Percentiles rank a stretch among this genome's conserved stretches.
Conservation (phyloP, 2,113 vertebrate species). For the Cathartes aura region DNA sequence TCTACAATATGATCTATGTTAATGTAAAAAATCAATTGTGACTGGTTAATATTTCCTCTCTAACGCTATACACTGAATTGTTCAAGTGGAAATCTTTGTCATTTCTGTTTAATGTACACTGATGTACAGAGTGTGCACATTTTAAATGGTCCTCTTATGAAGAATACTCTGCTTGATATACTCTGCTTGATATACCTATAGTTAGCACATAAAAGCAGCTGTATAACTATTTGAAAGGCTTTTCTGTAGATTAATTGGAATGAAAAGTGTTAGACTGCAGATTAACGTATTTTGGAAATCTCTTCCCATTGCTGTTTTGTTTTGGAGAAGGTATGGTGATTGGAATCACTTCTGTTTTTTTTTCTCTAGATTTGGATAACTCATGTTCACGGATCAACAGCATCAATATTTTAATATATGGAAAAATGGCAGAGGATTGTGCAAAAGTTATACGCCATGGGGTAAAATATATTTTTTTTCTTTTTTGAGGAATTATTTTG, state of each 20-base stretch:
- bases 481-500: background rate
- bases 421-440: conserved; percentile 74
- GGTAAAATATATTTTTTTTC: conserved; percentile 40
- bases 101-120: background rate
- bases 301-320: background rate
- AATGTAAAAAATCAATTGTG: background rate
- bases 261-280: background rate
- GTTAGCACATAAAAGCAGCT: background rate
- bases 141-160: background rate
- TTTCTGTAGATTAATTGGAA: background rate
- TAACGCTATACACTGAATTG: background rate
- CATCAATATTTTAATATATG: conserved; percentile 69
- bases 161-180: background rate
- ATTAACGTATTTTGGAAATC: background rate
- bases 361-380: conserved; percentile 41
- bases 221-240: background rate
- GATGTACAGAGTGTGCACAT: accelerated
- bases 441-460: conserved; percentile 42
- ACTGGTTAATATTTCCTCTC: background rate
- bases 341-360: background rate
- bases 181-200: background rate
- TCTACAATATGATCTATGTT: background rate
- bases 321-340: background rate
- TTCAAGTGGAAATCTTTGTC: background rate
- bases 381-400: background rate